These are phyloP conservation scores for Muscicapa adusta DNA, from an alignment of 2,113 vertebrate species.

Conservation along the genomic window DNA sequence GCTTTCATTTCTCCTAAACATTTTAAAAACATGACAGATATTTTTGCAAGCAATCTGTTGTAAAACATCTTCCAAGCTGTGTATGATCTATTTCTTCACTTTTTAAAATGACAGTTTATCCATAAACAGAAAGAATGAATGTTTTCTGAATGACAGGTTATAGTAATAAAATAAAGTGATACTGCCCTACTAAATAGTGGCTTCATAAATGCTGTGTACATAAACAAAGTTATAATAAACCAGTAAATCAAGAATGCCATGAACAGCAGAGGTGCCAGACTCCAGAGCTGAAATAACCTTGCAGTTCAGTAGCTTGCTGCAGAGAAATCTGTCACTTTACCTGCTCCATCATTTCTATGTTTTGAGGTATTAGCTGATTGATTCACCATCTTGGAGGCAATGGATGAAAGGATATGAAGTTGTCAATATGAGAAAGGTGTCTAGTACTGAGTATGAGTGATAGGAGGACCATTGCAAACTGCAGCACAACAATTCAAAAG, in stretches of 20 bases:
- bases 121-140: background rate
- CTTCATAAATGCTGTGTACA: background rate
- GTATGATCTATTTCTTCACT: background rate
- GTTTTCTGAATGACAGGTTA: background rate
- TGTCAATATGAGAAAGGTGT: background rate
- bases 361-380: background rate
- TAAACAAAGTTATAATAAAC: background rate
- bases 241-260: background rate
- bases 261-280: background rate
- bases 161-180: background rate
- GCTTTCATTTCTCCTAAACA: background rate
- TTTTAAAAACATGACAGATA: background rate
- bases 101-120: background rate
- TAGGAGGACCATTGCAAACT: background rate
- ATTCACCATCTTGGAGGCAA: background rate
- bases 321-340: background rate
- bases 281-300: background rate
- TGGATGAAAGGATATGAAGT: background rate
- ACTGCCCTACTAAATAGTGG: background rate
- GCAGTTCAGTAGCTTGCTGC: background rate
- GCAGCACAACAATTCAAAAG: background rate
- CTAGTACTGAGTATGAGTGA: background rate
- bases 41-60: background rate
- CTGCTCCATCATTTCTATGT: background rate
- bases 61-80: background rate